phyloP scores from a whole-genome alignment of 1,140 invertebrate species.

The Diorhabda carinulata region DNA sequence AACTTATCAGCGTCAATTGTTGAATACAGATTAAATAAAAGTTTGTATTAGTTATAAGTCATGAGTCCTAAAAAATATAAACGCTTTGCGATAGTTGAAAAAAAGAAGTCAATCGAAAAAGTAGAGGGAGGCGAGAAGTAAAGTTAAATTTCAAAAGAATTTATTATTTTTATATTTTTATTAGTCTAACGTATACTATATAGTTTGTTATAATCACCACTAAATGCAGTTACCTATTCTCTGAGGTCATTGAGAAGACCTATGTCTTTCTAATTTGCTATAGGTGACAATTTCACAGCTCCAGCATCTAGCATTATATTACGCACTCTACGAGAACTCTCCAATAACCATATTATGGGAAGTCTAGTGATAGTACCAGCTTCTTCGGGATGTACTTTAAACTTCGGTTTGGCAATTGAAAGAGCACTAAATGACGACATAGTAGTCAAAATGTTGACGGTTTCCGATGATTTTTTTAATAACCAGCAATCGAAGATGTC shows the following conservation, averaged over 20 bases:
- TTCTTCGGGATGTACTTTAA: conserved; percentile 36
- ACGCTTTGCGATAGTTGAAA: no score
- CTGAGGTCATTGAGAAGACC: neutral
- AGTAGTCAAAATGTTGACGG: conserved; percentile 32
- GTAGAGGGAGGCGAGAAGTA: no score
- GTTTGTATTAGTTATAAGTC: no score
- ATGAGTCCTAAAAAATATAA: no score
- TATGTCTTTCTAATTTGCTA: conserved; percentile 2
- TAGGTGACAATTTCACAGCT: conserved; percentile 49
- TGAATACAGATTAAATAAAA: no score
- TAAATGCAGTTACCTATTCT: neutral
- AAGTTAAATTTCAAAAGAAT: no score
- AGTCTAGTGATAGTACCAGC: conserved; percentile 41
- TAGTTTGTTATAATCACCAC: neutral
- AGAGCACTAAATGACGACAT: conserved; percentile 40
- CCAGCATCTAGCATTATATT: conserved; percentile 50
- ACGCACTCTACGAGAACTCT: conserved; percentile 53
- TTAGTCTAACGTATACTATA: no score
- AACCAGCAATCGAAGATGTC: conserved; percentile 23
- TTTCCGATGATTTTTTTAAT: conserved; percentile 36
- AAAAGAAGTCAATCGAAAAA: no score
- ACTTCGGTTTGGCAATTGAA: conserved; percentile 44
- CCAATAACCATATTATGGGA: conserved; percentile 37
- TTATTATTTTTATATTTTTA: no score
- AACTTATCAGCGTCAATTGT: no score